Evolutionary conservation across 2,888 invertebrate species (phyloP), one percentile per base, ranked within the genome.

Genomic region (Ennomos quercinarius): DNA sequence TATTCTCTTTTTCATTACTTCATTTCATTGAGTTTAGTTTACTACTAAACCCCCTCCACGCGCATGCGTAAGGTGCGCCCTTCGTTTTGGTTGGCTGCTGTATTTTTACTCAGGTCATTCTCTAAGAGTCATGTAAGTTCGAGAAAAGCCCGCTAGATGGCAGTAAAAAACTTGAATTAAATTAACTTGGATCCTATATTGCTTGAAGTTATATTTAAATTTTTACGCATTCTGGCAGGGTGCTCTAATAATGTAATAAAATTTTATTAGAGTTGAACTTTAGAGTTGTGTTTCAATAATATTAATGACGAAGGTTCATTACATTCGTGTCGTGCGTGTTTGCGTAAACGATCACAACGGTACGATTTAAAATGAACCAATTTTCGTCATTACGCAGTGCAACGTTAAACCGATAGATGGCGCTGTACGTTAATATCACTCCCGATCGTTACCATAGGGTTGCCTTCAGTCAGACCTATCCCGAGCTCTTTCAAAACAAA

Each of bases 61-160:
- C 91, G 91, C 91, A 84, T 83, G 91, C 87, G 91, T 90, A 86
- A 77, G 82, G 78, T 66, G 66, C 71, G 77, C 77, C 79, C 80
- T 80, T 76, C 73, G 66, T 57, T 70, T 71, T 73, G 76, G 79
- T 79, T 81, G 80, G 81, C 67, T 65, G 66, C 35, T 8, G 46
- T 55, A 42, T 55, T 77, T 79, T 70, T 38, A 47, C 12, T 56
- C 49, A 57, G 55, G 60, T 66, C 61, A 71, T 69, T 74, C 47
- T 10, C 58, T 52, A 50, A 35, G 43, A 12, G 34, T 50, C 41
- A 9, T 64, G 1, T 27, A 61, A 68, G 70, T 76, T 64, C 9
- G 0, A 6, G 0, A 8, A 0, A 45, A 41, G 37, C n/a, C 39
- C 53, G 37, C 52, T 49, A 78, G 77, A 74, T 73, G 77, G 73